Evolutionary conservation across 2,113 vertebrate genomes (phyloP).

Genomic region (Brachyhypopomus occidentalis): DNA sequence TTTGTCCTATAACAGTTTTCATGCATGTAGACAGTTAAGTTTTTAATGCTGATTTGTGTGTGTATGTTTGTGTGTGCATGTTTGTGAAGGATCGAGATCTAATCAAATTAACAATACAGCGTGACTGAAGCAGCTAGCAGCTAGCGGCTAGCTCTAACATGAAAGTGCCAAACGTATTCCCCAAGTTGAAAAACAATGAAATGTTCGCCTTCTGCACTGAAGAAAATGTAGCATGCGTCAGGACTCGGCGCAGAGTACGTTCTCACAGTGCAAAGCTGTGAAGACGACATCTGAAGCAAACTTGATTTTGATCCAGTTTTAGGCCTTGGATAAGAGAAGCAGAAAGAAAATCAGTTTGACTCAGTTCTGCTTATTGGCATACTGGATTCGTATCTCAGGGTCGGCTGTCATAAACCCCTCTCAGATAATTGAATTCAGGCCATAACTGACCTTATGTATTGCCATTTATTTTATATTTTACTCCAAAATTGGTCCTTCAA

Average conservation of each 20-base stretch:
- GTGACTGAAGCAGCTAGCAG: no score
- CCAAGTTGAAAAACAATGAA: neutral
- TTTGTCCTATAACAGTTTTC: no score
- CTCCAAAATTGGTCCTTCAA: conserved; percentile 34
- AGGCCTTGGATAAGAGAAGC: conserved; percentile 3
- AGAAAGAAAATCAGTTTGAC: conserved; percentile 22
- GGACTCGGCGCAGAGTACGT: conserved; percentile 3
- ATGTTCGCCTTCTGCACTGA: neutral
- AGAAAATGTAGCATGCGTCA: neutral
- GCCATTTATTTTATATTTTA: conserved; percentile 45
- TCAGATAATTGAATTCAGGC: conserved; percentile 41
- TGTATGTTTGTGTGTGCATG: no score
- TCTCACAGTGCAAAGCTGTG: conserved; percentile 28
- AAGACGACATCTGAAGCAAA: conserved; percentile 38
- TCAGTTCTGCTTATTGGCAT: conserved; percentile 7
- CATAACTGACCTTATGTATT: conserved; percentile 49
- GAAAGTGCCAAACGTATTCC: no score
- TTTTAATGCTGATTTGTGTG: no score
- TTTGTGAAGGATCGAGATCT: no score
- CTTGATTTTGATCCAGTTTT: conserved; percentile 42
- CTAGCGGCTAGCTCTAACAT: neutral
- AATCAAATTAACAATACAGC: no score
- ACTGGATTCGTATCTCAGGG: conserved; percentile 10
- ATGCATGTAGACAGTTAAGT: no score
- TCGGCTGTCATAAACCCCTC: conserved; percentile 28